Conservation (phyloP, 1,140 invertebrate genomes). For the Idris sp. region DNA sequence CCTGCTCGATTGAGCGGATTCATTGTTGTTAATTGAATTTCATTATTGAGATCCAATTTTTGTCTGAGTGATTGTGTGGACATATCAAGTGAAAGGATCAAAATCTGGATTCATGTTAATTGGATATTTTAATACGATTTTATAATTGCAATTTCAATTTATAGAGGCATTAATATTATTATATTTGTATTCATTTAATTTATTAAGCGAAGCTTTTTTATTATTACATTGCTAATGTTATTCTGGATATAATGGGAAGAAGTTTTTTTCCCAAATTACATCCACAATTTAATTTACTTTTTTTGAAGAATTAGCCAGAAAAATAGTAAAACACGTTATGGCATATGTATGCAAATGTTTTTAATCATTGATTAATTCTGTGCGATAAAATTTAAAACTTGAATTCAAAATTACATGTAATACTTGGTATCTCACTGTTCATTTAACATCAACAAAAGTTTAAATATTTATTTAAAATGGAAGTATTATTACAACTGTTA, state of each 20-base stretch:
- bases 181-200: background rate
- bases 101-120: constrained; percentile 27
- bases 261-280: too few relatives aligned
- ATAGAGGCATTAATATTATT: background rate
- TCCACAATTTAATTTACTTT: too few relatives aligned
- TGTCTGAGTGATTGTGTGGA: constrained; percentile 38
- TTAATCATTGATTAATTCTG: too few relatives aligned
- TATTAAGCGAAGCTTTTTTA: background rate
- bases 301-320: too few relatives aligned
- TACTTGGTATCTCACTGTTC: too few relatives aligned
- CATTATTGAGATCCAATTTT: constrained; percentile 25
- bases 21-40: constrained; percentile 23
- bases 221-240: background rate
- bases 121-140: constrained; percentile 22
- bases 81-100: constrained; percentile 35
- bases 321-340: constrained; percentile 10
- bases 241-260: too few relatives aligned
- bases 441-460: too few relatives aligned
- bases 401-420: too few relatives aligned
- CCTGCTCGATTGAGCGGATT: background rate
- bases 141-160: constrained; percentile 16
- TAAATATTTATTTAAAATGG: too few relatives aligned
- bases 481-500: too few relatives aligned
- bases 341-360: constrained; percentile 20
- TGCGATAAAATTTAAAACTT: too few relatives aligned